phyloP scores from a whole-genome alignment of 1,140 invertebrate species.

The Drosophila takahashii region DNA sequence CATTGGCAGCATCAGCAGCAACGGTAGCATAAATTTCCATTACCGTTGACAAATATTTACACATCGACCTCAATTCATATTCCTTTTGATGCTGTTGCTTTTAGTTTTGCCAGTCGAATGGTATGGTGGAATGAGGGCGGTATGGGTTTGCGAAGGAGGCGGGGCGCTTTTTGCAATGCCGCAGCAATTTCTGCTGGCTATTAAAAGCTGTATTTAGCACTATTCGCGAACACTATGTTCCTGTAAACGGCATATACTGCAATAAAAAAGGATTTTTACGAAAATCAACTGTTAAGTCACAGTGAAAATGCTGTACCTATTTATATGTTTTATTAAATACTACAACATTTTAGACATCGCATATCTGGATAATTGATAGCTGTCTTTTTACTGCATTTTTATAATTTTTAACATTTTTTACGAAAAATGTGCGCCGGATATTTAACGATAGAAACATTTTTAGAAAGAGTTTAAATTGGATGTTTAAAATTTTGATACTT shows the following conservation, averaged over 20 bases:
- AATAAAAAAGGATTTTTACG: background rate
- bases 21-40: constrained; percentile 80
- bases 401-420: too few relatives aligned
- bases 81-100: constrained; percentile 83
- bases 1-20: constrained; percentile 27
- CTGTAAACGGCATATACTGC: constrained; percentile 15
- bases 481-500: too few relatives aligned
- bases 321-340: too few relatives aligned
- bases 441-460: too few relatives aligned
- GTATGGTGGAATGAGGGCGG: background rate
- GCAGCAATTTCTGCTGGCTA: constrained; percentile 45
- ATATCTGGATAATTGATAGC: too few relatives aligned
- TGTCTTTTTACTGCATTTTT: too few relatives aligned
- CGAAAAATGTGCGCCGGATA: too few relatives aligned
- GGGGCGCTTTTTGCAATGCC: constrained; percentile 39
- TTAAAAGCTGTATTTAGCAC: constrained; percentile 63
- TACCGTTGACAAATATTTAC: constrained; percentile 84
- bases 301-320: too few relatives aligned
- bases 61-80: constrained; percentile 83
- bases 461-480: too few relatives aligned
- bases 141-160: background rate
- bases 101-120: constrained; percentile 59
- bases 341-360: too few relatives aligned
- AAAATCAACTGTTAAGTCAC: too few relatives aligned
- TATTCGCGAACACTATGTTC: constrained; percentile 8